Conservation (phyloP, 2,888 invertebrate species). For the Tetanocera ferruginea region DNA sequence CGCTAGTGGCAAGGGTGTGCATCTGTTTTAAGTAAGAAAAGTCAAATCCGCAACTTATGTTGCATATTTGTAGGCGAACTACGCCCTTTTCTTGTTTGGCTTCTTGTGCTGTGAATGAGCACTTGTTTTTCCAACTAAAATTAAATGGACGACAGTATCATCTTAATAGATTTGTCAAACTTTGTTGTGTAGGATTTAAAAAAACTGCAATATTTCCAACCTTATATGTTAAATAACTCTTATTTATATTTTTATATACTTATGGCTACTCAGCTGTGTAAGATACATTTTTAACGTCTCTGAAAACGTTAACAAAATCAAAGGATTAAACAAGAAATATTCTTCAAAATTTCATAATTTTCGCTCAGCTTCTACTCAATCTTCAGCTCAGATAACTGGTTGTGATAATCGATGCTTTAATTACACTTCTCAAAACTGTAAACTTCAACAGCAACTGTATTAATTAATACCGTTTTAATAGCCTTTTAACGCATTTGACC, state of each 20-base stretch:
- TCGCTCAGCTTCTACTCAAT: too few relatives aligned
- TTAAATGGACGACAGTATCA: too few relatives aligned
- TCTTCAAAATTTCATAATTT: too few relatives aligned
- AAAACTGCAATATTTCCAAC: too few relatives aligned
- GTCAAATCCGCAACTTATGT: neutral
- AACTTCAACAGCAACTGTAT: neutral
- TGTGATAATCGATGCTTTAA: conserved; percentile 29
- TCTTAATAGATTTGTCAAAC: too few relatives aligned
- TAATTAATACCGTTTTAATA: conserved; percentile 11
- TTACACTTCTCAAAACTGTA: conserved; percentile 12
- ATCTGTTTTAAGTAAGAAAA: neutral
- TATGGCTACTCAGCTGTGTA: too few relatives aligned
- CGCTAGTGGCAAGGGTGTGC: neutral
- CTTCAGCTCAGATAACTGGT: too few relatives aligned
- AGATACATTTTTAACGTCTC: too few relatives aligned
- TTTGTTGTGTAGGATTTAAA: too few relatives aligned
- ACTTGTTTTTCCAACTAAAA: neutral
- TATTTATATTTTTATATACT: too few relatives aligned
- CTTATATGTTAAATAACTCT: too few relatives aligned
- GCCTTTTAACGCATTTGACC: conserved; percentile 20
- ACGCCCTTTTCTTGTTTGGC: conserved; percentile 15
- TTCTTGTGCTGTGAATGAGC: neutral
- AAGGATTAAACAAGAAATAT: neutral
- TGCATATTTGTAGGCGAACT: neutral
- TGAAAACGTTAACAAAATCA: too few relatives aligned